Conservation (phyloP, 2,113 vertebrate species). For the Gallinago undulata region DNA sequence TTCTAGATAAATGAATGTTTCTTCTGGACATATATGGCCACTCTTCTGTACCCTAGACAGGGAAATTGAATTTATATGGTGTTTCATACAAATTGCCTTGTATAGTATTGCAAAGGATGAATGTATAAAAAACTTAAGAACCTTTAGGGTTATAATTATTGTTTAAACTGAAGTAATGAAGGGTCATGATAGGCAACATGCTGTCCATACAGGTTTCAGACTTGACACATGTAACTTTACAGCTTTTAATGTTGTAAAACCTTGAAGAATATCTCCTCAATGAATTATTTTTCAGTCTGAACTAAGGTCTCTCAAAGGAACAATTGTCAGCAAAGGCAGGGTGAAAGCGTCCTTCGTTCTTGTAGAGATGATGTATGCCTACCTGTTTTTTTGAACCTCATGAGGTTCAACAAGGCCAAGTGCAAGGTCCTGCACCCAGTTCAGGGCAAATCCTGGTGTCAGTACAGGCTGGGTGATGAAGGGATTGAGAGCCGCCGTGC, state of each 20-base stretch:
- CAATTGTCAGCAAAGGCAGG: background rate
- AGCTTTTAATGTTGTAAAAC: background rate
- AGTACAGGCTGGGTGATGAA: background rate
- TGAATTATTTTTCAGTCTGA: background rate
- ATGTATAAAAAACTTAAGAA: background rate
- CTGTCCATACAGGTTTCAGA: background rate
- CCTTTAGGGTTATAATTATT: background rate
- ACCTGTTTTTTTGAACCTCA: background rate
- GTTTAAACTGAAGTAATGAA: background rate
- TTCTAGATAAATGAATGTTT: background rate
- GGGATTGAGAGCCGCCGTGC: background rate
- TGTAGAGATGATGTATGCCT: background rate
- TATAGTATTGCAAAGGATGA: background rate
- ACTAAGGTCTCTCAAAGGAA: background rate
- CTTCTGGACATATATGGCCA: background rate
- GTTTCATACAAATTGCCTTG: rapidly evolving
- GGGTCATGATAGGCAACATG: background rate
- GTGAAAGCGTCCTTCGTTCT: background rate
- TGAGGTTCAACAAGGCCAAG: background rate
- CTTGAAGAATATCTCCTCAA: background rate
- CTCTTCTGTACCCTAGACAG: background rate
- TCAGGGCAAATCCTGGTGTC: background rate
- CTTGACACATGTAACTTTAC: background rate
- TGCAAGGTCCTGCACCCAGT: background rate
- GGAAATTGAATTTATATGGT: background rate